Conservation (phyloP, 2,888 invertebrate species). For the Lasioglossum vierecki region DNA sequence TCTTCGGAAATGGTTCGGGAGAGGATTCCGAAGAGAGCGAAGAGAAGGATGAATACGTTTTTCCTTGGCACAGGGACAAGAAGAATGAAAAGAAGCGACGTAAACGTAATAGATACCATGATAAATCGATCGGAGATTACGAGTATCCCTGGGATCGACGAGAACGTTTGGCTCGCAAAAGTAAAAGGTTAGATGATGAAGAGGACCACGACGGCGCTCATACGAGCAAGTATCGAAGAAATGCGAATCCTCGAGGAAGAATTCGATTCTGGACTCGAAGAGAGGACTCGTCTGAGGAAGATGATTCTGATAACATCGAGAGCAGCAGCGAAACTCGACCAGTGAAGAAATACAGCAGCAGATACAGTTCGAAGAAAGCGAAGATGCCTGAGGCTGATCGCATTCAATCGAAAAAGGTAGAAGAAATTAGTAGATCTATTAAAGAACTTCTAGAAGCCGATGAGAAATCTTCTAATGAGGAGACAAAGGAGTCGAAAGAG, state of each 20-base stretch:
- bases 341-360: constrained; percentile 71
- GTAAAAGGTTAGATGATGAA: constrained; percentile 51
- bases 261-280: constrained; percentile 50
- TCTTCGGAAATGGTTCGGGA: constrained; percentile 4
- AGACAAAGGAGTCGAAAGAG: not conserved
- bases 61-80: constrained; percentile 76
- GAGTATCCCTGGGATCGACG: constrained; percentile 82
- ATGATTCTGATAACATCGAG: constrained; percentile 61
- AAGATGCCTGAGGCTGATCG: constrained; percentile 13
- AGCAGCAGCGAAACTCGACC: constrained; percentile 66
- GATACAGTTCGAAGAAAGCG: constrained; percentile 60
- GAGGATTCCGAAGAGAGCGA: constrained; percentile 40
- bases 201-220: constrained; percentile 61
- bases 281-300: constrained; percentile 45
- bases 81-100: constrained; percentile 33
- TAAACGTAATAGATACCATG: constrained; percentile 58
- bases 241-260: constrained; percentile 69
- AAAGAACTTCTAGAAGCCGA: constrained; percentile 27
- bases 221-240: constrained; percentile 33
- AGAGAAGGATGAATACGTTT: constrained; percentile 68
- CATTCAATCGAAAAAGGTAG: not conserved
- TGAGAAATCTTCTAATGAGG: constrained; percentile 9
- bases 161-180: constrained; percentile 72
- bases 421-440: constrained; percentile 46
- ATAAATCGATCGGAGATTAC: constrained; percentile 63